A percentile compares a stretch with the other conserved stretches of the same genome.
phyloP scores from a whole-genome alignment of 2,113 vertebrate genomes.

The Seriola rivoliana region DNA sequence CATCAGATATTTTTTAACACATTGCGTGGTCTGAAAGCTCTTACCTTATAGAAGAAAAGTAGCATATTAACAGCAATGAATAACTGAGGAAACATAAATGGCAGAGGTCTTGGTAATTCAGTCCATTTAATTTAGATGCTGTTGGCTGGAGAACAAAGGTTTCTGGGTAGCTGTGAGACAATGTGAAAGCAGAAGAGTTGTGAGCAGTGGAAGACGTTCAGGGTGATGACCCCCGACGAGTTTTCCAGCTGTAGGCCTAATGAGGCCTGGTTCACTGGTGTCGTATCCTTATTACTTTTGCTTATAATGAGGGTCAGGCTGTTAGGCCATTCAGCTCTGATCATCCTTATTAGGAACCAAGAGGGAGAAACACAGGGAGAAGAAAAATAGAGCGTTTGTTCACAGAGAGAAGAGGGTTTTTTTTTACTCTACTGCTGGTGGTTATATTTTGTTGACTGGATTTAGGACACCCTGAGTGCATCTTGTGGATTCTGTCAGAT shows the following conservation, averaged over 20 bases:
- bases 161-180: constrained; percentile 53
- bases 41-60: background rate
- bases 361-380: constrained; percentile 33
- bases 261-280: constrained; percentile 72
- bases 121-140: constrained; percentile 41
- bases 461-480: constrained; percentile 28
- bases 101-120: constrained; percentile 17
- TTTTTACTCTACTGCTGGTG: constrained; percentile 7
- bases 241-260: constrained; percentile 69
- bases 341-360: constrained; percentile 74
- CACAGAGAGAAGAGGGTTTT: constrained; percentile 2
- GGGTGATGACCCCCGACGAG: constrained; percentile 66
- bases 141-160: constrained; percentile 45
- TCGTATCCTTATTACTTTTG: constrained; percentile 74
- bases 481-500: constrained; percentile 49
- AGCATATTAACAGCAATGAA: background rate
- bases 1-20: constrained; percentile 4
- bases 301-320: constrained; percentile 80
- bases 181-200: constrained; percentile 36
- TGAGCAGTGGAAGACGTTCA: constrained; percentile 49
- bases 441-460: constrained; percentile 7
- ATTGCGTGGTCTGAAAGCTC: background rate
- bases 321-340: constrained; percentile 76
- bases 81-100: constrained; percentile 13
- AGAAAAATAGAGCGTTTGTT: constrained; percentile 21